phyloP scores from a whole-genome alignment of 2,888 invertebrate genomes.

The Drosophila engyochracea region DNA sequence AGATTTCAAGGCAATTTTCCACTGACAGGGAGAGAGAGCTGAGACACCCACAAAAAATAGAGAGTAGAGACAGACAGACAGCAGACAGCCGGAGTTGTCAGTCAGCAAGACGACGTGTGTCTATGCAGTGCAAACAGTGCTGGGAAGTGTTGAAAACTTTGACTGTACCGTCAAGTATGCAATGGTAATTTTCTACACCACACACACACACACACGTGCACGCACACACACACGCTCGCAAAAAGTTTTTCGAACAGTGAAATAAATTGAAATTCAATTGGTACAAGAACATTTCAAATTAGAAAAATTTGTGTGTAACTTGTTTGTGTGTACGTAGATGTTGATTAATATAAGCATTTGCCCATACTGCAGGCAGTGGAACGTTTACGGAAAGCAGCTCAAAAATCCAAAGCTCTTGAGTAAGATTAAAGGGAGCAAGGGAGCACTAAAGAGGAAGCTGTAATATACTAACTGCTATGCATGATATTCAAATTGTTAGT shows the following conservation, averaged over 20 bases:
- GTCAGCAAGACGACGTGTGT: conserved; percentile 17
- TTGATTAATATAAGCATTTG: conserved; percentile 18
- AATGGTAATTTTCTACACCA: conserved; percentile 53
- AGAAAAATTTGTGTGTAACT: conserved; percentile 44
- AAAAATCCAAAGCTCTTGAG: not conserved
- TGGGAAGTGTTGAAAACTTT: conserved; percentile 48
- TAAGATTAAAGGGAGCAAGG: not conserved
- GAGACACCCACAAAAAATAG: conserved; percentile 9
- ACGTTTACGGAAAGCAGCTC: not conserved
- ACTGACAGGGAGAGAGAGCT: conserved; percentile 33
- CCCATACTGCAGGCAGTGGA: not conserved
- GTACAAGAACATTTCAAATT: conserved; percentile 48
- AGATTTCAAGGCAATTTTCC: conserved; percentile 76
- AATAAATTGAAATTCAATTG: conserved; percentile 66
- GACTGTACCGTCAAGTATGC: conserved; percentile 51
- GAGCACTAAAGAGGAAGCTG: not conserved
- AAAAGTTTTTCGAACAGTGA: conserved; percentile 33
- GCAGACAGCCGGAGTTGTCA: conserved; percentile 1
- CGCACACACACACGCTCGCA: conserved; percentile 5
- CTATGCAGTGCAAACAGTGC: conserved; percentile 38
- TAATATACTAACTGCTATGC: conserved; percentile 1
- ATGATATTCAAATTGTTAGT: not conserved
- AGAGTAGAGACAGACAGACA: not conserved
- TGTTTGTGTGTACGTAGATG: conserved; percentile 26
- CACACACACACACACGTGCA: conserved; percentile 12